Evolutionary conservation across 2,797 vertebrate genomes (phyloP), one percentile per base, ranked within the genome.

Genomic region (Podargus strigoides): DNA sequence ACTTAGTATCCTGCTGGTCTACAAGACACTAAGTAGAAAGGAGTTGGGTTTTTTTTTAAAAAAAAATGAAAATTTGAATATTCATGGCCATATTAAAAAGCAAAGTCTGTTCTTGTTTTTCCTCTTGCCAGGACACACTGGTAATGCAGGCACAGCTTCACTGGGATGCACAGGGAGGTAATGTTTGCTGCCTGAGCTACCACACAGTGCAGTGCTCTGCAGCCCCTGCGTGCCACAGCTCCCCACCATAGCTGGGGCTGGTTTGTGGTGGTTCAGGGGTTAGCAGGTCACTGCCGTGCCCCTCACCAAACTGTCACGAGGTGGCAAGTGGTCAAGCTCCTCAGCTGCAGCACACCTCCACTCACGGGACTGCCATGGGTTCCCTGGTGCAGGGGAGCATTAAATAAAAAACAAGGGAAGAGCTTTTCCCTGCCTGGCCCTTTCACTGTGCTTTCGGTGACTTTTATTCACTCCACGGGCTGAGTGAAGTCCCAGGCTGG

Each of bases 171-270:
- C 1, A 6, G 32, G 42, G 32, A 73, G 53, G 68, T 22, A 23
- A 13, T 19, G 0, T 34, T 28, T 21, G 36, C 70, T 39, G 37
- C 46, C 85, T 1, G 1, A 26, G 74, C 14, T 68, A 3, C 69
- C 46, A 0, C 53, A n/a, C 5, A 1, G 53, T 24, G 20, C 27
- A 4, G 76, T 1, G 62, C 32, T 24, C 46, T 67, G 80, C 58
- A 10, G 1, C 20, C 55, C 0, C 44, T 4, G 44, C 12, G 0
- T 1, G 12, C 3, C 49, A 50, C 39, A 37, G 49, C 5, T 2
- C 12, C 55, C 14, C 0, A 1, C 4, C 1, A 15, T 5, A 5
- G 4, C 2, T 9, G 42, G 74, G 69, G 32, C 9, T 28, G 44
- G 0, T 64, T 28, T 7, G 39, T 70, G 87, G 87, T 68, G 14